A percentile compares a stretch with the other conserved stretches of the same genome.
phyloP scores from a whole-genome alignment of 2,113 vertebrate genomes.

The Desmodus rotundus region DNA sequence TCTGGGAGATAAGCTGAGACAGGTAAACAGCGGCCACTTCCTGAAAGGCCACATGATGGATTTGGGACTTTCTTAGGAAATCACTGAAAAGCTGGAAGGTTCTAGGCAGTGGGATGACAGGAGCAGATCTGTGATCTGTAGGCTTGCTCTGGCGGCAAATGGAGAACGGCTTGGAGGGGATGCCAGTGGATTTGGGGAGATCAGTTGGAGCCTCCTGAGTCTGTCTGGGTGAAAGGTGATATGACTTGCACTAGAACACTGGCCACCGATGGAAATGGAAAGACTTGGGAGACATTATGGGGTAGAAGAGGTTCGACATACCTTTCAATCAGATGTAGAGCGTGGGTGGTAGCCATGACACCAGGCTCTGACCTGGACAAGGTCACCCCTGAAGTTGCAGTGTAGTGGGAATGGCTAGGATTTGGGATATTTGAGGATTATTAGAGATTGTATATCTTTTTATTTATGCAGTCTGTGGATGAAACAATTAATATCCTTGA shows the following conservation, averaged over 20 bases:
- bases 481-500: not conserved
- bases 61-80: not conserved
- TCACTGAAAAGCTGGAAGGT: not conserved
- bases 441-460: not conserved
- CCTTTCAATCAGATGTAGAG: not conserved
- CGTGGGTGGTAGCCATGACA: not conserved
- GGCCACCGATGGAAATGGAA: not conserved
- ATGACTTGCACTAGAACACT: not conserved
- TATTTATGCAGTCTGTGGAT: not conserved
- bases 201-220: not conserved
- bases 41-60: not conserved
- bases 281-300: not conserved
- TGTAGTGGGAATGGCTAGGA: not conserved
- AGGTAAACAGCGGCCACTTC: not conserved
- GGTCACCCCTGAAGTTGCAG: not conserved
- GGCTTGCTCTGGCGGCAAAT: not conserved
- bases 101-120: not conserved
- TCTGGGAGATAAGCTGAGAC: not conserved
- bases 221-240: not conserved
- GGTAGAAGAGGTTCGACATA: not conserved
- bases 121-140: not conserved
- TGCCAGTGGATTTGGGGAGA: not conserved
- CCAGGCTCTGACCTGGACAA: not conserved
- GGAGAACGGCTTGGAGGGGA: not conserved
- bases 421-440: not conserved